These are phyloP conservation scores for Crotophaga sulcirostris DNA, from an alignment of 2,113 vertebrate species.

Conservation along the genomic window DNA sequence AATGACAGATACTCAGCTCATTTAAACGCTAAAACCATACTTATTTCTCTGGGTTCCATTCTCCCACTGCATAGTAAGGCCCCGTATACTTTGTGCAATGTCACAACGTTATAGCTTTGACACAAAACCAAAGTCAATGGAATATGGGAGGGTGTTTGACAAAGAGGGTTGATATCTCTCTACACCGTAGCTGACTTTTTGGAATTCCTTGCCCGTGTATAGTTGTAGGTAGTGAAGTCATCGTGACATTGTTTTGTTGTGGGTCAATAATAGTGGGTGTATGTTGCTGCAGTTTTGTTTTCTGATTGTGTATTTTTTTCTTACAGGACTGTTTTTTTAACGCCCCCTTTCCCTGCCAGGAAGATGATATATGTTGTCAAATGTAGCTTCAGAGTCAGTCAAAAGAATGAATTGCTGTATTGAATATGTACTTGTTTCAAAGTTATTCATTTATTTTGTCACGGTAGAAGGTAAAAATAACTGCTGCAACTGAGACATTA, in stretches of 20 bases:
- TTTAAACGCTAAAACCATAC: neutral
- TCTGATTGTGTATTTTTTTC: neutral
- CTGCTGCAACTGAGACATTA: neutral
- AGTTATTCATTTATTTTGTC: neutral
- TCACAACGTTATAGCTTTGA: neutral
- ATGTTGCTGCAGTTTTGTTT: neutral
- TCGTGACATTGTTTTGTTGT: neutral
- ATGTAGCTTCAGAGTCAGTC: neutral
- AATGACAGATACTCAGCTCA: neutral
- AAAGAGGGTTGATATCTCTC: neutral
- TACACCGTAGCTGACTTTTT: neutral
- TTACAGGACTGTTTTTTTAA: neutral
- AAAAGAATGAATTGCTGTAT: neutral
- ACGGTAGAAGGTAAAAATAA: neutral
- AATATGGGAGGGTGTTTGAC: neutral
- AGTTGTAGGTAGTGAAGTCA: neutral
- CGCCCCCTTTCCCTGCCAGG: accelerated
- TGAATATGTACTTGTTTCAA: neutral
- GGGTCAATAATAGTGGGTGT: neutral
- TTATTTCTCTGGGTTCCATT: neutral
- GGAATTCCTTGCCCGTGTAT: neutral
- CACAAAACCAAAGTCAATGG: neutral
- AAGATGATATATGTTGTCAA: neutral
- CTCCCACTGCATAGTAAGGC: neutral
- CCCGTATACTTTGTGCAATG: neutral